Conservation (phyloP, 1,140 invertebrate species). For the Papilio aristodemus region DNA sequence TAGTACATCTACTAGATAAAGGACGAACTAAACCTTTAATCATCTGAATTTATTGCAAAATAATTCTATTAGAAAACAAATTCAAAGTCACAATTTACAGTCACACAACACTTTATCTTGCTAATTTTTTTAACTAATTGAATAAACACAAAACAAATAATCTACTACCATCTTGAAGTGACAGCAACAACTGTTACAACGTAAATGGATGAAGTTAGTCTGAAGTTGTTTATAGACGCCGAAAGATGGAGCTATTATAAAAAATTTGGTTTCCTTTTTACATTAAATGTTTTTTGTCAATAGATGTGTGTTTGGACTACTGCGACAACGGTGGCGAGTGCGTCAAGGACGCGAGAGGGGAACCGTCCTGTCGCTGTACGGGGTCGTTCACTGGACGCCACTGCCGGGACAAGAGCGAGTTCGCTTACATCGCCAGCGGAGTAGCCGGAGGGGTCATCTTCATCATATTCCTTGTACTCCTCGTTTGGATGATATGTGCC, state of each 20-base stretch:
- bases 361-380: constrained; percentile 92
- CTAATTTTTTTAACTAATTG: no score
- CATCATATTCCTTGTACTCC: constrained; percentile 93
- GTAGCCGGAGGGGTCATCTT: constrained; percentile 95
- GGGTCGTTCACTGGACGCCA: constrained; percentile 96
- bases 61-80: no score
- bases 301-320: constrained; percentile 92
- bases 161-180: background rate
- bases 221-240: background rate
- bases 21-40: no score
- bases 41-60: no score
- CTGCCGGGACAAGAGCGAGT: constrained; percentile 94
- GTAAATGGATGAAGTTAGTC: no score
- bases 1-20: no score
- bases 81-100: no score
- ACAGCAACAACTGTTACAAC: background rate
- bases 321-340: constrained; percentile 96
- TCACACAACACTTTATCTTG: no score
- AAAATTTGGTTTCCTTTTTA: constrained; percentile 6
- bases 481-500: constrained; percentile 98
- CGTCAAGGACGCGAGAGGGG: constrained; percentile 90
- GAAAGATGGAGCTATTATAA: constrained; percentile 4
- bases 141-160: no score
- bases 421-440: constrained; percentile 96
- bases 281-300: constrained; percentile 42